Evolutionary conservation across 2,113 vertebrate genomes (phyloP).

Genomic region (Hiodon tergisus): DNA sequence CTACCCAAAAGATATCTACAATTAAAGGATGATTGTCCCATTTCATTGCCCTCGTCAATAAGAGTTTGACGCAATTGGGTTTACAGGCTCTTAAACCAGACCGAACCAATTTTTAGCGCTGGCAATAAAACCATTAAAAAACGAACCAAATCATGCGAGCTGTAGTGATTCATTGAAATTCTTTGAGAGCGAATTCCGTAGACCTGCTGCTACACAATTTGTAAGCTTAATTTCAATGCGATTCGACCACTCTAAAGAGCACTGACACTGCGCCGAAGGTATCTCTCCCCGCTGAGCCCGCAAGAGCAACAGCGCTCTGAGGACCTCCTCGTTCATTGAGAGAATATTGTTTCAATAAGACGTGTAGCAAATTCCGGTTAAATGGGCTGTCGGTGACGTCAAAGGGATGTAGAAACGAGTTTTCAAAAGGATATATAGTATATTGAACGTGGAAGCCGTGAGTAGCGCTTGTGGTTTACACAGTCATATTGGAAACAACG

Average conservation of each 20-base stretch:
- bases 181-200: constrained; percentile 26
- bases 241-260: constrained; percentile 23
- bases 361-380: constrained; percentile 11
- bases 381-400: constrained; percentile 26
- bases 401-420: constrained; percentile 28
- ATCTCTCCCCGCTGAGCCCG: background rate
- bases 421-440: constrained; percentile 13
- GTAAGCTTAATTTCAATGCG: constrained; percentile 41
- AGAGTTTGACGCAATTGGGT: background rate
- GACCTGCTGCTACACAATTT: constrained; percentile 17
- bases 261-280: constrained; percentile 25
- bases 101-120: background rate
- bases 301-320: background rate
- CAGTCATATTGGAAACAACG: constrained; percentile 5
- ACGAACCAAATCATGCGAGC: constrained; percentile 20
- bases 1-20: background rate
- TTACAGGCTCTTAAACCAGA: background rate
- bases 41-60: background rate
- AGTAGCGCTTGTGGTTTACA: constrained; percentile 2
- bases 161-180: constrained; percentile 35
- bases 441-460: constrained; percentile 3
- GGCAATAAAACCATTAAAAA: background rate
- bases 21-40: background rate
- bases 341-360: constrained; percentile 7
- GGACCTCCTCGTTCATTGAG: background rate